phyloP scores from a whole-genome alignment of 2,888 invertebrate species.

The Parnassius apollo region DNA sequence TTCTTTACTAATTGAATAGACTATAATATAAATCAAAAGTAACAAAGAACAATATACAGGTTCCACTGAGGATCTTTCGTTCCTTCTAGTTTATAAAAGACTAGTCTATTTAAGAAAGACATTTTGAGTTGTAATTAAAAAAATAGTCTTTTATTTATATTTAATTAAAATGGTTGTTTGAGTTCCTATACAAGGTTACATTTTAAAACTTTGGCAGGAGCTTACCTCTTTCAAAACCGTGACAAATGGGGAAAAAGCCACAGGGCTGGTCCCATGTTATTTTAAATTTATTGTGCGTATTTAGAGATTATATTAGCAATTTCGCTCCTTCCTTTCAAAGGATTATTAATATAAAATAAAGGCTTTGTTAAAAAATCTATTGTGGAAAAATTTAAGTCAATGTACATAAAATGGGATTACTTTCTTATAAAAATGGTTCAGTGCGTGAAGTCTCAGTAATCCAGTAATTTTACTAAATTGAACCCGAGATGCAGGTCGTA shows the following conservation, averaged over 20 bases:
- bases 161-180: conserved; percentile 16
- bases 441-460: too few relatives aligned
- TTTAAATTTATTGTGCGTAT: conserved; percentile 18
- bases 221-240: conserved; percentile 5
- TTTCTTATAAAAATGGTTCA: too few relatives aligned
- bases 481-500: too few relatives aligned
- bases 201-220: conserved; percentile 12
- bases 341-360: conserved; percentile 14
- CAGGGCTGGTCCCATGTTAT: conserved; percentile 11
- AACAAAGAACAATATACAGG: too few relatives aligned
- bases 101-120: too few relatives aligned
- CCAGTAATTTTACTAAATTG: too few relatives aligned
- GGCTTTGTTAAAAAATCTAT: conserved; percentile 4
- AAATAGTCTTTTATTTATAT: conserved; percentile 9
- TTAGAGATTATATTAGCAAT: conserved; percentile 20
- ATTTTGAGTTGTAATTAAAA: neutral
- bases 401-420: too few relatives aligned
- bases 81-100: too few relatives aligned
- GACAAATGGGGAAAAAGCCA: conserved; percentile 13
- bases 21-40: too few relatives aligned
- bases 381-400: too few relatives aligned
- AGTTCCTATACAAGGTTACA: conserved; percentile 7
- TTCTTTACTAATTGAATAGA: too few relatives aligned
- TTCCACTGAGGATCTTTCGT: too few relatives aligned
- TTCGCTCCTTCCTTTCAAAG: conserved; percentile 17